A percentile compares a stretch with the other conserved stretches of the same genome.
These are phyloP conservation scores for Podarcis lilfordi DNA, from an alignment of 2,797 vertebrate genomes.

Conservation along the genomic window DNA sequence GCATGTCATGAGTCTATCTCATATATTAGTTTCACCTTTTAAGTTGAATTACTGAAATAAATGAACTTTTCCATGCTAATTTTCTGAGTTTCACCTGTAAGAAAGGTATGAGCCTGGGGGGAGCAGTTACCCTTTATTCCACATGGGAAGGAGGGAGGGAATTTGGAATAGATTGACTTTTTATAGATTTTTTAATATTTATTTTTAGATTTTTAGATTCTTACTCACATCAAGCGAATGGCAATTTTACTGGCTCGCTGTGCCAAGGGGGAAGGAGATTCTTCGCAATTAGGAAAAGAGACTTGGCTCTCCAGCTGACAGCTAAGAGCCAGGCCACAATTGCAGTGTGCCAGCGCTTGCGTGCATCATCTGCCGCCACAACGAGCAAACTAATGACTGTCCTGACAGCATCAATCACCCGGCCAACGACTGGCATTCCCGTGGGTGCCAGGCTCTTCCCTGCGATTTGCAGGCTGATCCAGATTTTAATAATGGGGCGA, in stretches of 20 bases:
- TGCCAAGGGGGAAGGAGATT: neutral
- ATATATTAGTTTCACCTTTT: too few relatives aligned
- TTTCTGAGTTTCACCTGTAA: too few relatives aligned
- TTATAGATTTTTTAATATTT: neutral
- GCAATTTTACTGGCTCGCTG: neutral
- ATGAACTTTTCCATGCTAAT: too few relatives aligned
- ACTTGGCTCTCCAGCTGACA: neutral
- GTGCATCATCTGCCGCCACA: neutral
- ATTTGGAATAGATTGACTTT: neutral
- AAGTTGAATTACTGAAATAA: too few relatives aligned
- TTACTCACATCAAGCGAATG: too few relatives aligned
- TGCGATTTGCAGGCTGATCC: neutral
- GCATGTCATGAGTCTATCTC: too few relatives aligned
- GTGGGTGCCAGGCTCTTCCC: neutral
- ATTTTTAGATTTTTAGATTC: too few relatives aligned
- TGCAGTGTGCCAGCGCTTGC: neutral
- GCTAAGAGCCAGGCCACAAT: neutral
- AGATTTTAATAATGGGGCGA: neutral
- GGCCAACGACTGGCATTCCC: fast-evolving
- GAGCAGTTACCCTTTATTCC: too few relatives aligned
- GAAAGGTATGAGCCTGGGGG: too few relatives aligned
- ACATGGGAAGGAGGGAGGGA: too few relatives aligned
- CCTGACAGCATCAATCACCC: neutral
- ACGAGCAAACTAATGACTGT: neutral
- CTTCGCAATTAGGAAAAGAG: fast-evolving